Base-by-base conservation (phyloP, 2,888 invertebrate species). In the Limnephilus auricula region DNA sequence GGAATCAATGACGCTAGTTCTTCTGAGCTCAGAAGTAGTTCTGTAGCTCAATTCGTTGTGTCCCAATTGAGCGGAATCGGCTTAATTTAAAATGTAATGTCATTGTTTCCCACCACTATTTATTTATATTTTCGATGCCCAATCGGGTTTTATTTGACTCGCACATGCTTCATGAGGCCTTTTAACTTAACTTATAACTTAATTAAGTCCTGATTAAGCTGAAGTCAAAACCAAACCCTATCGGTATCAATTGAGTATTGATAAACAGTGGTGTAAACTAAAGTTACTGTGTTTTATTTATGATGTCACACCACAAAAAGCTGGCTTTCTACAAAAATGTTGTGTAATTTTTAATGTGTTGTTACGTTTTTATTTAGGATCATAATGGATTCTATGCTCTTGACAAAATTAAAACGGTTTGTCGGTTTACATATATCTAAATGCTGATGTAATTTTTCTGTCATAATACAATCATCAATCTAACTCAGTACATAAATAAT, bases 361-460 rank as follows among this genome's bases (percentile, higher is more conserved):
- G 65, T 65, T 65, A 65, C 65, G 65, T 65, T 65, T 65, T 65
- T 65, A 65, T 65, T 65, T 65, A 65, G 65, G 65, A 65, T 65
- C 65, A 65, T 65, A 65, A 65, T 65, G 65, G 65, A 65, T 65
- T 65, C 65, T 65, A n/a, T 65, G 25, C 65, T 65, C 65, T 65
- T 65, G 65, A 65, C 65, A 65, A 65, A 65, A 65, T 65, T n/a
- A 65, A 65, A 65, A 65, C 65, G 65, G 65, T 65, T 65, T 65
- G 65, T 65, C 65, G 25, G 65, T 65, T 65, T 65, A 25, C 65
- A 65, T 65, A 65, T 65, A 65, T 65, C n/a, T 65, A 65, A 65
- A 65, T 65, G 65, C 65, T 65, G 65, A 65, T 65, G 65, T 65
- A 65, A 25, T 65, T 65, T 65, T 65, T 65, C 65, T 65, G 65